These are phyloP conservation scores for Oscheius sp. DNA, from an alignment of 2,888 invertebrate species.

Conservation along the genomic window DNA sequence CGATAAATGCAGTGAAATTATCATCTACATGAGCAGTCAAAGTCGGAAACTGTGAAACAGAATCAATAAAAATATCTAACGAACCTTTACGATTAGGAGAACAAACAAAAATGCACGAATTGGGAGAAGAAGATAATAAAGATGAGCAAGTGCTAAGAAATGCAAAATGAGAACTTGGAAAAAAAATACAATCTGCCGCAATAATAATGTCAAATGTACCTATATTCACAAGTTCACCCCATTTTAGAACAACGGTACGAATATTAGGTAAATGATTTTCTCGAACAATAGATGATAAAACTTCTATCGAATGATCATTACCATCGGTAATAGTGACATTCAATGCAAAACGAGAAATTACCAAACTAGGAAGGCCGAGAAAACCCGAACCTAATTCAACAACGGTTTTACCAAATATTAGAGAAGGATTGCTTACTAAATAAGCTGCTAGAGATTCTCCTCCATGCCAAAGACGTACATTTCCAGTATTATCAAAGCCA, in stretches of 20 bases:
- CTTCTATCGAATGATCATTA: slow-evolving; percentile 38
- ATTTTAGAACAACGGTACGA: not conserved
- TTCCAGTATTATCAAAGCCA: slow-evolving; percentile 58
- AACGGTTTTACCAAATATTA: slow-evolving; percentile 15
- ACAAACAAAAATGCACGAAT: slow-evolving; percentile 36
- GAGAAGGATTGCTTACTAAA: slow-evolving; percentile 14
- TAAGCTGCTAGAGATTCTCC: slow-evolving; percentile 47
- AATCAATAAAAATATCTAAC: slow-evolving; percentile 31
- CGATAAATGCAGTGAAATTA: not conserved
- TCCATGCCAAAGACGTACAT: slow-evolving; percentile 53
- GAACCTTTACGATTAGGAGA: slow-evolving; percentile 48
- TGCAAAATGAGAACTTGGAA: slow-evolving; percentile 34
- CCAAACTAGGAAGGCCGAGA: slow-evolving; percentile 42
- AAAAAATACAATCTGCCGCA: slow-evolving; percentile 57
- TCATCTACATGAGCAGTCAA: not conserved
- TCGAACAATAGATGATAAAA: slow-evolving; percentile 9
- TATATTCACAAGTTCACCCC: not conserved
- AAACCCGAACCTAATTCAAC: slow-evolving; percentile 54
- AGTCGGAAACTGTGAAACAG: not conserved
- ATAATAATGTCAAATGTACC: slow-evolving; percentile 45
- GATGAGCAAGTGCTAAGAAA: slow-evolving; percentile 32
- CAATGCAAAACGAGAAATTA: slow-evolving; percentile 9
- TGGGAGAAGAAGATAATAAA: not conserved
- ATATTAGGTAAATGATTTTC: slow-evolving; percentile 16
- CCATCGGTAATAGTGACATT: slow-evolving; percentile 49